Evolutionary conservation across 1,140 invertebrate genomes (phyloP).

Genomic region (Paraescarpia echinospica): DNA sequence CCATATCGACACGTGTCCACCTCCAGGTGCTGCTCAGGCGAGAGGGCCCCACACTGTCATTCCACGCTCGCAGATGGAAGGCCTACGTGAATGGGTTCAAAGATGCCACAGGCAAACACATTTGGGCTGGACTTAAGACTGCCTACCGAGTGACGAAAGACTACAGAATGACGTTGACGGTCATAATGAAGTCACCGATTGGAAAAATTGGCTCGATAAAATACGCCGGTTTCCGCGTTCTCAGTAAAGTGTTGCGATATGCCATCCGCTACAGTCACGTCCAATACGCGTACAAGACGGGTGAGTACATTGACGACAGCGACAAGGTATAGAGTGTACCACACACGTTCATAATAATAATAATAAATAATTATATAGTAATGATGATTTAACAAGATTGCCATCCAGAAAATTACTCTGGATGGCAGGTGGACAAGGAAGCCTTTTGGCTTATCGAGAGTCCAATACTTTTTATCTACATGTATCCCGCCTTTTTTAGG

Average conservation of each 20-base stretch:
- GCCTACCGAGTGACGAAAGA: not conserved
- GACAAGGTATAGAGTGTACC: too few relatives aligned
- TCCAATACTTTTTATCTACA: too few relatives aligned
- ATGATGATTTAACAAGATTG: too few relatives aligned
- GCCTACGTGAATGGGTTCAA: not conserved
- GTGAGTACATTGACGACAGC: not conserved
- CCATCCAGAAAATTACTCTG: too few relatives aligned
- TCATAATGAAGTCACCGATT: not conserved
- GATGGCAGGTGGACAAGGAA: too few relatives aligned
- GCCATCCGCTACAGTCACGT: not conserved
- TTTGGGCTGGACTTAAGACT: not conserved
- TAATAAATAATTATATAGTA: too few relatives aligned
- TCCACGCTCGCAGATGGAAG: not conserved
- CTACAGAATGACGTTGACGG: not conserved
- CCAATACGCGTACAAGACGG: not conserved
- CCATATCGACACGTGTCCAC: too few relatives aligned
- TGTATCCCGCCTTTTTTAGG: too few relatives aligned
- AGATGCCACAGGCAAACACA: not conserved
- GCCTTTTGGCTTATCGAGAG: too few relatives aligned
- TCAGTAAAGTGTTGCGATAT: not conserved
- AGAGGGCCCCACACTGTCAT: not conserved
- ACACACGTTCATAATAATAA: too few relatives aligned
- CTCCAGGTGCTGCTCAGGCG: not conserved
- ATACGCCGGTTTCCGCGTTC: not conserved
- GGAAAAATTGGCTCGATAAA: not conserved